Evolutionary conservation across 2,888 invertebrate genomes (phyloP).

Genomic region (Nemotelus nigrinus): DNA sequence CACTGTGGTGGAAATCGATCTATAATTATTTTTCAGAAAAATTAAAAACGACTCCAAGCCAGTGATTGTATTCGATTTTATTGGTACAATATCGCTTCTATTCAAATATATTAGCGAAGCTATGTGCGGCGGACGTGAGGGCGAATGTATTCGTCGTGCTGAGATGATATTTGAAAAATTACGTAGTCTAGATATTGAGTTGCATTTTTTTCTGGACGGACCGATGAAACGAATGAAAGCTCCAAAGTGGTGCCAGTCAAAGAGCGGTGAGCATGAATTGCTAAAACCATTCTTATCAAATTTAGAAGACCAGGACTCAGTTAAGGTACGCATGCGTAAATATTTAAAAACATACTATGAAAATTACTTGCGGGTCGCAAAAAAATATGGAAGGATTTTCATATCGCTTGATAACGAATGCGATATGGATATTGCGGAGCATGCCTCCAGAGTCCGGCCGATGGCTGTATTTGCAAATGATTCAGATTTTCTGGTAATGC

Average conservation of each 20-base stretch:
- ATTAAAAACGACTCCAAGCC: slow-evolving; percentile 35
- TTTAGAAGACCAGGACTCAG: slow-evolving; percentile 29
- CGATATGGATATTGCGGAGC: slow-evolving; percentile 46
- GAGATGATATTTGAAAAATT: slow-evolving; percentile 44
- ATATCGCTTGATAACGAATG: slow-evolving; percentile 48
- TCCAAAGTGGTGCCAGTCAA: slow-evolving; percentile 14
- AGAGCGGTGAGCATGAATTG: slow-evolving; percentile 37
- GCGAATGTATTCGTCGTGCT: slow-evolving; percentile 25
- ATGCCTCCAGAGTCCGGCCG: slow-evolving; percentile 39
- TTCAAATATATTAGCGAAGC: slow-evolving; percentile 32
- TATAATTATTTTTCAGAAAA: slow-evolving; percentile 17
- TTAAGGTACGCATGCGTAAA: slow-evolving; percentile 3
- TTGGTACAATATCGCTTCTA: slow-evolving; percentile 35
- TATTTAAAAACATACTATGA: slow-evolving; percentile 39
- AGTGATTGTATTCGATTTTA: slow-evolving; percentile 47
- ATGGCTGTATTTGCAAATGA: slow-evolving; percentile 46
- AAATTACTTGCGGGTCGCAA: slow-evolving; percentile 41
- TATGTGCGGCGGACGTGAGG: slow-evolving; percentile 44
- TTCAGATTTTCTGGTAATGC: slow-evolving; percentile 50
- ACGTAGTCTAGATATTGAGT: slow-evolving; percentile 30
- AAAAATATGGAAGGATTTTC: slow-evolving; percentile 46
- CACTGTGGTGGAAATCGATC: not conserved
- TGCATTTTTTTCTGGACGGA: slow-evolving; percentile 49
- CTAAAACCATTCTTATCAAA: slow-evolving; percentile 34
- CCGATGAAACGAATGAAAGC: slow-evolving; percentile 47